These are phyloP conservation scores for Tolypeutes matacus DNA, from an alignment of 2,797 vertebrate genomes.

Conservation along the genomic window DNA sequence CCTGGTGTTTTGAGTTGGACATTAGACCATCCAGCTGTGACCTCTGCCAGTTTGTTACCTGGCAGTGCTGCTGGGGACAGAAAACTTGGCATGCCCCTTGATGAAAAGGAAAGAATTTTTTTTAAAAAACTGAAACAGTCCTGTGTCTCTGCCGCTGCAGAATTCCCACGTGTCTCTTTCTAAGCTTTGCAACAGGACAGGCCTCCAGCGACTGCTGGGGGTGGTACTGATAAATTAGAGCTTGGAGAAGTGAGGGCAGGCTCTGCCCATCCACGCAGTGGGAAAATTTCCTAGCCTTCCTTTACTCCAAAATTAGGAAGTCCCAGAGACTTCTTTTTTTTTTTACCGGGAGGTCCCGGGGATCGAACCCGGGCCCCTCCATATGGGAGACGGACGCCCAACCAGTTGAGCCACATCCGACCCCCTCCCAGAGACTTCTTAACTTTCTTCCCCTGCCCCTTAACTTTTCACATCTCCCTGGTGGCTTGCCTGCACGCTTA, in stretches of 20 bases:
- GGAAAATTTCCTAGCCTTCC: neutral
- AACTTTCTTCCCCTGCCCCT: neutral
- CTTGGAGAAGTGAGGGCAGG: neutral
- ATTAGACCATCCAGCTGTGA: neutral
- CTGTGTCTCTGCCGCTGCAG: neutral
- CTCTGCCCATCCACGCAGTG: fast-evolving
- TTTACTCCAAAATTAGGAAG: neutral
- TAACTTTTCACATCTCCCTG: neutral
- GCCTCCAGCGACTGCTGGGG: neutral
- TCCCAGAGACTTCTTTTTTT: neutral
- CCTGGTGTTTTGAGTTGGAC: neutral
- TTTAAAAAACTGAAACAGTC: slow-evolving; percentile 39
- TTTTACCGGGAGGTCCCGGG: too few species aligned
- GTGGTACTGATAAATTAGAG: neutral
- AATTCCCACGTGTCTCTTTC: neutral
- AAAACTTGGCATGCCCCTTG: slow-evolving; percentile 44
- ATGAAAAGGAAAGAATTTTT: slow-evolving; percentile 28
- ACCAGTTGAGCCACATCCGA: too few species aligned
- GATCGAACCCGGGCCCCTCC: too few species aligned
- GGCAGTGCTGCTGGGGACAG: neutral
- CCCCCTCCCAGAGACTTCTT: neutral
- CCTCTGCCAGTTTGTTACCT: neutral
- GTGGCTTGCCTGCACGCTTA: neutral
- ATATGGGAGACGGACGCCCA: too few species aligned
- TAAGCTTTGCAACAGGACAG: neutral